A percentile compares a stretch with the other conserved stretches of the same genome.
Conservation (phyloP, 2,888 invertebrate genomes). For the Eulithis testata region DNA sequence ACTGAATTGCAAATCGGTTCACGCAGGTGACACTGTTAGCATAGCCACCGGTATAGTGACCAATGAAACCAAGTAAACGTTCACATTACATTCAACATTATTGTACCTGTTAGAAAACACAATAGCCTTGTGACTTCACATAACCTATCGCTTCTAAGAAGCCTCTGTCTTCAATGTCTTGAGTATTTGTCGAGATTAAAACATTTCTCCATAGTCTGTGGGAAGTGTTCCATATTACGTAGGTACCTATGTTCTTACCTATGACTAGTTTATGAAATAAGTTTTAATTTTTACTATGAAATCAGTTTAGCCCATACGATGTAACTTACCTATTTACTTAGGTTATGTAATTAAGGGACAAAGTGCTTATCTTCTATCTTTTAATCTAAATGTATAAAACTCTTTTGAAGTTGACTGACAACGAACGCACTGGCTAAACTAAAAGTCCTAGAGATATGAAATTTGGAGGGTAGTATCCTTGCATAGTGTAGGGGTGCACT, state of each 20-base stretch:
- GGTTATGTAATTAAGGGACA: not conserved
- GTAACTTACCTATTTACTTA: not conserved
- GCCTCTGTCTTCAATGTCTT: slow-evolving; percentile 11
- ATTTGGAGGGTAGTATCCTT: too few species aligned
- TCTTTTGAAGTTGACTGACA: too few species aligned
- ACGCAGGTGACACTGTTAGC: slow-evolving; percentile 8
- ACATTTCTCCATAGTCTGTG: not conserved
- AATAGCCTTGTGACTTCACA: slow-evolving; percentile 20
- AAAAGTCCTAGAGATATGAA: too few species aligned
- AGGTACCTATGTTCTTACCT: too few species aligned
- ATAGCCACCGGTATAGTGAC: not conserved
- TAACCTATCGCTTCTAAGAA: slow-evolving; percentile 26
- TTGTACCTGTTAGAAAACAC: slow-evolving; percentile 23
- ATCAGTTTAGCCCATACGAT: not conserved
- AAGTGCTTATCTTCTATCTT: too few species aligned
- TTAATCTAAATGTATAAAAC: too few species aligned
- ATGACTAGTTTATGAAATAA: not conserved
- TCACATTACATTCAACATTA: slow-evolving; percentile 32
- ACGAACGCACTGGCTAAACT: too few species aligned
- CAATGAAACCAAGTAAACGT: slow-evolving; percentile 22
- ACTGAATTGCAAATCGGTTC: slow-evolving; percentile 13
- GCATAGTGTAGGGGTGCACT: too few species aligned
- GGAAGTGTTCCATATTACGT: not conserved
- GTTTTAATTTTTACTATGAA: too few species aligned
- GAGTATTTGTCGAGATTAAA: slow-evolving; percentile 15